Base-by-base conservation (phyloP, 2,797 vertebrate species). In the Etheostoma perlongum region DNA sequence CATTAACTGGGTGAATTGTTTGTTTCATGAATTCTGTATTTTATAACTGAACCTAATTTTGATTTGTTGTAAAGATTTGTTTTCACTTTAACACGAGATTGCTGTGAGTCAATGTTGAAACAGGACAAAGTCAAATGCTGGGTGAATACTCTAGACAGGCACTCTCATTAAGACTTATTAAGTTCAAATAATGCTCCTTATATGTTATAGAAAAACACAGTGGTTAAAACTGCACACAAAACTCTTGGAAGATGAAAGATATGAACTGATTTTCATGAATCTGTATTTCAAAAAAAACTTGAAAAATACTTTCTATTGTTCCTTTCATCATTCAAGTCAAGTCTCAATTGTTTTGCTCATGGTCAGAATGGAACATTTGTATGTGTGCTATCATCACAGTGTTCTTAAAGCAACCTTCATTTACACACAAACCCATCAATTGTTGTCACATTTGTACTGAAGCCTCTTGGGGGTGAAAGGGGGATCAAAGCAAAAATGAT, bases 361-460 rank as follows among this genome's bases (percentile, higher is more conserved):
- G 51, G 48, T 65, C 19, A 21, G 49, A 62, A 59, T 55, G 10
- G 4, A 68, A 58, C 46, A 23, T 11, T 13, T 18, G 18, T 51
- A 65, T 48, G 13, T 49, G 2, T n/a, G 44, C 2, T 11, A 23
- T 51, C 8, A 53, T 33, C 30, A 48, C 33, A 27, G 14, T 59
- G 6, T 64, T 48, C 12, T 51, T 15, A 25, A 60, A 65, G 40
- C 23, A 42, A 1, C 11, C 15, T 18, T 18, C 25, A 27, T 58
- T 52, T 33, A 57, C 27, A 76, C 9, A 15, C 18, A 73, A 76
- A 33, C 4, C 5, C 19, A 58, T 46, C 4, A 64, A 5, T 46
- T 58, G 12, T 14, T 67, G 60, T 64, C 49, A 68, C 46, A 75
- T 54, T 33, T 67, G 5, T 27, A 46, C 27, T 40, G 13, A 71